phyloP scores from a whole-genome alignment of 2,797 vertebrate genomes.

The Sandelia bainsii region DNA sequence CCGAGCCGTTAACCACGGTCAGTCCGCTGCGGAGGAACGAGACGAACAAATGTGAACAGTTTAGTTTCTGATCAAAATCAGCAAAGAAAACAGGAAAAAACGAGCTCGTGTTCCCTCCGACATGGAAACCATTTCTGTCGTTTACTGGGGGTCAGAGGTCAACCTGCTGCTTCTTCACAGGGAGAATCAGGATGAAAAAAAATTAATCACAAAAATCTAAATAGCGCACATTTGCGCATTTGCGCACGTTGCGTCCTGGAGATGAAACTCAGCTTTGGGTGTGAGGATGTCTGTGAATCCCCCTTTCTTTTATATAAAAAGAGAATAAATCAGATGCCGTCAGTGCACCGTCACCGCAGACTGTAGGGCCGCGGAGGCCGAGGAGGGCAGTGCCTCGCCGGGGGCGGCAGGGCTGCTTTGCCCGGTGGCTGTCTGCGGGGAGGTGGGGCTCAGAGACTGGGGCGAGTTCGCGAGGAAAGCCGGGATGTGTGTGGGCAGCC shows the following conservation, averaged over 20 bases:
- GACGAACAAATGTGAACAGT: background rate
- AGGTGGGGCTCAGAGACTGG: slow-evolving; percentile 92
- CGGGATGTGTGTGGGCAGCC: slow-evolving; percentile 89
- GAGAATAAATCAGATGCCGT: slow-evolving; percentile 61
- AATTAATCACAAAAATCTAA: background rate
- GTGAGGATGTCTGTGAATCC: background rate
- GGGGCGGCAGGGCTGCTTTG: slow-evolving; percentile 93
- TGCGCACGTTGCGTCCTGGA: slow-evolving; percentile 19
- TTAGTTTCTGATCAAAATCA: background rate
- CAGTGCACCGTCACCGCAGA: slow-evolving; percentile 93
- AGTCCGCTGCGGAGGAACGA: slow-evolving; percentile 1
- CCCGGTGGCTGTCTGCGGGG: slow-evolving; percentile 92
- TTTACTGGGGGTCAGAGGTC: slow-evolving; percentile 47
- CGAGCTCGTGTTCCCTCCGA: background rate
- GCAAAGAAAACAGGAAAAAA: background rate
- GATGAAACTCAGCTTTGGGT: slow-evolving; percentile 52
- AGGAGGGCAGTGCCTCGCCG: slow-evolving; percentile 89
- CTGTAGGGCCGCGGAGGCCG: slow-evolving; percentile 85
- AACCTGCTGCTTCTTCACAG: slow-evolving; percentile 14
- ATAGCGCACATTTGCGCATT: slow-evolving; percentile 33
- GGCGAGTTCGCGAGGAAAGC: slow-evolving; percentile 93
- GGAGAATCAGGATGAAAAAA: too few species aligned
- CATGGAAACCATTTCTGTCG: too few species aligned
- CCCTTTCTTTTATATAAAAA: slow-evolving; percentile 10
- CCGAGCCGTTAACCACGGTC: background rate